Evolutionary conservation across 2,888 invertebrate genomes (phyloP).

Genomic region (Nephrotoma appendiculata): DNA sequence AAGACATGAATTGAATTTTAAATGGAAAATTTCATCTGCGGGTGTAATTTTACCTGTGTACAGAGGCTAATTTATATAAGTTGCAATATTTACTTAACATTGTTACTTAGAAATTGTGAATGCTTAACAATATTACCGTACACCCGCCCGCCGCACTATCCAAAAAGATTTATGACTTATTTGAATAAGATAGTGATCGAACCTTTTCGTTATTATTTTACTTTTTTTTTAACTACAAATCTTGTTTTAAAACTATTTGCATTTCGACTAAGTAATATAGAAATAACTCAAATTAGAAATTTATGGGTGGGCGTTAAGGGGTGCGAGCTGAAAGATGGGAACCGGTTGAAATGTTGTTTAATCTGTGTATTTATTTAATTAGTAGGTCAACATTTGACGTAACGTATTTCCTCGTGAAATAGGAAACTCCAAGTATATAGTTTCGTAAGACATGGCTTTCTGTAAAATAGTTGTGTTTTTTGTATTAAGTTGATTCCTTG

Average conservation of each 20-base stretch:
- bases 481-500: too few relatives aligned
- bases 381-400: too few relatives aligned
- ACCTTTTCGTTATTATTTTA: not conserved
- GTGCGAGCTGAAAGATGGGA: not conserved
- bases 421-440: too few relatives aligned
- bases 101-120: not conserved
- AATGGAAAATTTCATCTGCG: not conserved
- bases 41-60: not conserved
- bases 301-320: not conserved
- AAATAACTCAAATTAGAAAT: not conserved
- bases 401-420: too few relatives aligned
- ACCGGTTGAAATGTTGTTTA: not conserved
- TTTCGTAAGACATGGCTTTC: too few relatives aligned
- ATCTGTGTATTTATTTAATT: not conserved
- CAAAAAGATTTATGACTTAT: not conserved
- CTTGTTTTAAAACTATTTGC: not conserved
- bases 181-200: not conserved
- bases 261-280: not conserved
- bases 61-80: not conserved
- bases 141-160: not conserved
- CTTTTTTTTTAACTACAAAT: not conserved
- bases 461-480: too few relatives aligned
- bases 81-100: not conserved
- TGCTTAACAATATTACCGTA: not conserved
- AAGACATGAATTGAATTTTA: not conserved